These are phyloP conservation scores for Cephalopterus ornatus DNA, from an alignment of 2,113 vertebrate genomes.

Conservation along the genomic window DNA sequence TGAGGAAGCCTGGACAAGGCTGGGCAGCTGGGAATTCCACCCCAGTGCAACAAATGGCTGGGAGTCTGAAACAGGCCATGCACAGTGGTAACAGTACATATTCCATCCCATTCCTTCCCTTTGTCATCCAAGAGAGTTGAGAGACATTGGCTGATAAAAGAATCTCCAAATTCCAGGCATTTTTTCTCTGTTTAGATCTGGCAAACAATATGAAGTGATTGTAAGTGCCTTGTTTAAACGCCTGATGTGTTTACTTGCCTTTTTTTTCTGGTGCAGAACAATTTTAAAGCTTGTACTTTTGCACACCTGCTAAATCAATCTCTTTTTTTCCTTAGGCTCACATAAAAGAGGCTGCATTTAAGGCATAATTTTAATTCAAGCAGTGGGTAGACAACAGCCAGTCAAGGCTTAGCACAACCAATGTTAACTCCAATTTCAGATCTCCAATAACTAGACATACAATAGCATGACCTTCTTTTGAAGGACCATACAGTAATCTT, in stretches of 20 bases:
- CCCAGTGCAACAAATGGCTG: not conserved
- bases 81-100: not conserved
- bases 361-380: not conserved
- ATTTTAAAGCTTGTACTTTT: not conserved
- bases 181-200: not conserved
- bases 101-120: not conserved
- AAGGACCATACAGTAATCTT: not conserved
- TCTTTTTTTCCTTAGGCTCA: not conserved
- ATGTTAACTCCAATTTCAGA: not conserved
- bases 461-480: not conserved
- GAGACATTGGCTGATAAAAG: not conserved
- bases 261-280: not conserved
- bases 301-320: not conserved
- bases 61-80: not conserved
- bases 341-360: not conserved
- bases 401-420: not conserved
- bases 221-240: not conserved
- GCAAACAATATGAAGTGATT: not conserved
- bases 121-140: not conserved
- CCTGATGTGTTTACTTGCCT: not conserved
- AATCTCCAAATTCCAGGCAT: not conserved
- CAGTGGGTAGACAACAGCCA: not conserved
- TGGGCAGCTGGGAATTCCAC: slow-evolving; percentile 61
- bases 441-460: not conserved
- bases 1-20: slow-evolving; percentile 30